These are phyloP conservation scores for Porites australiensis DNA, from an alignment of 64 coral and sea anemone genomes.

Conservation along the genomic window DNA sequence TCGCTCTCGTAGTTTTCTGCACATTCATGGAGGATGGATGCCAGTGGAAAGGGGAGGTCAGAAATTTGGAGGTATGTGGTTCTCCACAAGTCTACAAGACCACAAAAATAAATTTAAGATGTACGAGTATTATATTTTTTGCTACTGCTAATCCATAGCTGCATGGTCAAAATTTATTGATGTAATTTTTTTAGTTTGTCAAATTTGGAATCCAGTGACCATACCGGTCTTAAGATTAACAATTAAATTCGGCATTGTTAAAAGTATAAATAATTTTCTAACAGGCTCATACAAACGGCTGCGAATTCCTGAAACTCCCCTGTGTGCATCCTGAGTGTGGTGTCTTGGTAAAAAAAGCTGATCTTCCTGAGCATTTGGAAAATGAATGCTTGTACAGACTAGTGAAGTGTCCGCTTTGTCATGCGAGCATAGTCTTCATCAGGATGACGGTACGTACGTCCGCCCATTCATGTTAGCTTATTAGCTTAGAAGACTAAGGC, in stretches of 20 bases:
- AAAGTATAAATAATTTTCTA: neutral
- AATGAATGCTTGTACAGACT: neutral
- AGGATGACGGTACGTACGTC: constrained; percentile 29
- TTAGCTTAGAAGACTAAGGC: too few relatives aligned
- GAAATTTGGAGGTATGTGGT: constrained; percentile 3
- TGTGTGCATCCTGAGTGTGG: neutral
- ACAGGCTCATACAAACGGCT: neutral
- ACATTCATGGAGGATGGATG: constrained; percentile 9
- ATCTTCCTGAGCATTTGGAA: neutral
- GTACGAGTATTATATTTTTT: too few relatives aligned
- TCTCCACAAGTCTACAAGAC: too few relatives aligned
- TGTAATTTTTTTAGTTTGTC: too few relatives aligned
- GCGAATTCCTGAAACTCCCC: neutral
- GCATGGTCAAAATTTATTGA: too few relatives aligned
- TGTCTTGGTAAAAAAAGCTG: neutral
- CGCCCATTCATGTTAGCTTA: too few relatives aligned
- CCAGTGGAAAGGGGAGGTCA: constrained; percentile 23
- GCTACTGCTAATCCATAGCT: too few relatives aligned
- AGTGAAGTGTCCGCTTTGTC: neutral
- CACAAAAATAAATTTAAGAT: too few relatives aligned
- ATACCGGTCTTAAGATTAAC: too few relatives aligned
- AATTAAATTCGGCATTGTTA: too few relatives aligned
- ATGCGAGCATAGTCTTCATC: neutral
- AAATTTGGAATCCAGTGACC: too few relatives aligned
- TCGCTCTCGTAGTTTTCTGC: neutral